Percentiles rank a stretch among this genome's conserved stretches.
phyloP scores from a whole-genome alignment of 2,797 vertebrate genomes.

The Megalops cyprinoides region DNA sequence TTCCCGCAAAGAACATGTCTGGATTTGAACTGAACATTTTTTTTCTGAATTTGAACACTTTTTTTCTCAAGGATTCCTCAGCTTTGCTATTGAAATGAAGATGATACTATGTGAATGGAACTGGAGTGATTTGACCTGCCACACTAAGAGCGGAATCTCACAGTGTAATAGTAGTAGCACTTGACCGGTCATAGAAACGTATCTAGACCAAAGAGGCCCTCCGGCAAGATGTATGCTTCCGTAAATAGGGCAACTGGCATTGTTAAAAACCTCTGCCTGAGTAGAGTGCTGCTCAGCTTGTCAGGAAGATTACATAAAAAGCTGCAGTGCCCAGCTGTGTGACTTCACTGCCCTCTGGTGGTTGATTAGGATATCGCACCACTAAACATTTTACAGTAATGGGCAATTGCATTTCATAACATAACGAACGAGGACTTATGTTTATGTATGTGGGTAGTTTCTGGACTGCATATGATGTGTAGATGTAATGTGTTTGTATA shows the following conservation, averaged over 20 bases:
- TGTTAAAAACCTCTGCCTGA: background rate
- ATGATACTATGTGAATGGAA: background rate
- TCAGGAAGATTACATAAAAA: background rate
- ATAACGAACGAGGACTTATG: too few relatives aligned
- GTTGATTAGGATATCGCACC: background rate
- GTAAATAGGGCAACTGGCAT: constrained; percentile 29
- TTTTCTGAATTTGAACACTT: too few relatives aligned
- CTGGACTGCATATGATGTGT: too few relatives aligned
- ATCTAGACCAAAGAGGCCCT: constrained; percentile 5
- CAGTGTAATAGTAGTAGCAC: background rate
- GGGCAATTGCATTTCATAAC: too few relatives aligned
- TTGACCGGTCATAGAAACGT: background rate
- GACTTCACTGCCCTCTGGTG: constrained; percentile 27
- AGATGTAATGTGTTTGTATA: background rate
- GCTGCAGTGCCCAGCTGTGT: background rate
- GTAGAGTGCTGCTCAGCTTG: constrained; percentile 9
- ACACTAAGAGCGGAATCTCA: background rate
- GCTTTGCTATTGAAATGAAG: too few relatives aligned
- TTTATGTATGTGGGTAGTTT: too few relatives aligned
- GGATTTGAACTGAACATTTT: too few relatives aligned
- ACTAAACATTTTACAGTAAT: too few relatives aligned
- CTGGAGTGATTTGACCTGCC: background rate
- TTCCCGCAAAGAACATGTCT: too few relatives aligned
- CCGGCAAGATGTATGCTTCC: constrained; percentile 6
- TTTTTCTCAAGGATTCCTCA: too few relatives aligned